phyloP scores from a whole-genome alignment of 2,797 vertebrate species.

The Pseudochaenichthys georgianus region DNA sequence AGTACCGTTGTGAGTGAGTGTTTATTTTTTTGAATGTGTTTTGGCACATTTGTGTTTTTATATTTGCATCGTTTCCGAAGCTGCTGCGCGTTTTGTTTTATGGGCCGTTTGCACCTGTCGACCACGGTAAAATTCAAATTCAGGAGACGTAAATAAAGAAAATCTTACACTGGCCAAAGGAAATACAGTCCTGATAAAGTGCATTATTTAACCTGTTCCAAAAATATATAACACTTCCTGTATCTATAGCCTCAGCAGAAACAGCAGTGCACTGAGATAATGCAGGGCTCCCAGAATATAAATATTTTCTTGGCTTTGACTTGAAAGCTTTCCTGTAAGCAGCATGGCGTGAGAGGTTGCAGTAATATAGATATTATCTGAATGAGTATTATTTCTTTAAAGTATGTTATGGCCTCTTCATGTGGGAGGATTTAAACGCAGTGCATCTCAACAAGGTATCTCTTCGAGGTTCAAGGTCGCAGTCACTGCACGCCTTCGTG shows the following conservation, averaged over 20 bases:
- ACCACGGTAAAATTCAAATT: too few species aligned
- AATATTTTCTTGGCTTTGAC: slow-evolving; percentile 59
- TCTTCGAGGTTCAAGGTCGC: slow-evolving; percentile 49
- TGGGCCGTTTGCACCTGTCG: too few species aligned
- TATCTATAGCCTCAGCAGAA: slow-evolving; percentile 4
- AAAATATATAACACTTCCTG: slow-evolving; percentile 10
- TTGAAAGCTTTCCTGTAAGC: slow-evolving; percentile 37
- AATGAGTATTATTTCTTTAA: slow-evolving; percentile 46
- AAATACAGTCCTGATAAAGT: neutral
- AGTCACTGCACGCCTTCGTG: slow-evolving; percentile 47
- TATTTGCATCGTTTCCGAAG: too few species aligned
- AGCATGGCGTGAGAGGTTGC: slow-evolving; percentile 35
- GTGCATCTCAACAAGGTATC: slow-evolving; percentile 32
- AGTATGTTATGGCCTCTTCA: slow-evolving; percentile 49
- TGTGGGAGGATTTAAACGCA: slow-evolving; percentile 61
- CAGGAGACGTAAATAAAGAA: too few species aligned
- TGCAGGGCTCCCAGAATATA: slow-evolving; percentile 29
- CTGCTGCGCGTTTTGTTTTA: too few species aligned
- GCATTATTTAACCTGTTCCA: slow-evolving; percentile 3
- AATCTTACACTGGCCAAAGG: too few species aligned
- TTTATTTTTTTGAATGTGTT: too few species aligned
- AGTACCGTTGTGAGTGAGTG: too few species aligned
- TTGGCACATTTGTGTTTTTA: too few species aligned
- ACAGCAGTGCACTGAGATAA: slow-evolving; percentile 31
- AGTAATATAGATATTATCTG: slow-evolving; percentile 54